Base-by-base conservation (phyloP, 2,888 invertebrate species). In the Cephonodes hylas region DNA sequence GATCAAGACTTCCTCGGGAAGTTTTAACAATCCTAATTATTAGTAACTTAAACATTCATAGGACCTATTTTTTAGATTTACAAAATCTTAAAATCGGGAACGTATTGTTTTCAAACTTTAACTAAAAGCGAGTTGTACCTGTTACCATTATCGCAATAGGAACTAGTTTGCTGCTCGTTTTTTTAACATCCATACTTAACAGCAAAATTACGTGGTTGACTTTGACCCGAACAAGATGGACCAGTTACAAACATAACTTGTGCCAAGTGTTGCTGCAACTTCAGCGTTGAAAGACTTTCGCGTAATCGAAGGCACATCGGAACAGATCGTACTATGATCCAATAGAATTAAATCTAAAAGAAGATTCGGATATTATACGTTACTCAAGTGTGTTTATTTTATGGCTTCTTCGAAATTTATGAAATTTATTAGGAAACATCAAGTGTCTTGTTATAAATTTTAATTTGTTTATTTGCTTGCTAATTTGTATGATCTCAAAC, bases 161-260 rank as follows among this genome's bases (percentile, higher is more conserved):
- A 53, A 53, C 27, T 53, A 20, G 27, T 53, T 27, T 23, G 23
- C 31, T 27, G 18, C 15, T 10, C 27, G 23, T 53, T 53, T 38
- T 38, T 53, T 53, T 18, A 31, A 31, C 8, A 31, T 18, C 18
- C 27, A 27, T 3, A 27, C 27, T 53, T 27, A 31, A 15, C 10
- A 38, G 13, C 38, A 27, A n/a, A 23, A 46, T 46, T 18, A 53
- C 31, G 53, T 15, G 27, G 53, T 53, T 53, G 53, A 27, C 53
- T 53, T 59, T 59, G 46, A 59, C 45, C 45, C 46, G 46, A 45
- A 46, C 27, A 8, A 25, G 23, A 53, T 20, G 31, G 27, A 10
- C 18, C 53, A 31, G 48, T 53, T 48, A 1, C n/a, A 7, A 27
- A 48, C n/a, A 27, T 31, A 10, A 31, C 7, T 31, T 31, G 31